A percentile compares a stretch with the other conserved stretches of the same genome.
These are phyloP conservation scores for Hemicordylus capensis DNA, from an alignment of 2,113 vertebrate genomes.

Conservation along the genomic window DNA sequence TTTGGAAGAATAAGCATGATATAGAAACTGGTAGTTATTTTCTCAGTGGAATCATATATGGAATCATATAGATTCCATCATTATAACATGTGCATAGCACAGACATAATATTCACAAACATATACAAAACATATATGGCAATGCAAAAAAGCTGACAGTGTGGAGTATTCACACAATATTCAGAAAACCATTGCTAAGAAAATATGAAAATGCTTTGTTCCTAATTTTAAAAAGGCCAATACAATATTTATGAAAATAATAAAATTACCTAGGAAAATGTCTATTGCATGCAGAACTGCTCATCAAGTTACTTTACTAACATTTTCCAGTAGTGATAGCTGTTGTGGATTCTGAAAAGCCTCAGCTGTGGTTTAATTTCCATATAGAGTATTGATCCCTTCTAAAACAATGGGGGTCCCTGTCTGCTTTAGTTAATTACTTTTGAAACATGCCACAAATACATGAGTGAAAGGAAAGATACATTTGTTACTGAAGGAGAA, in stretches of 20 bases:
- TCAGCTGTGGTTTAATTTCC: constrained; percentile 3
- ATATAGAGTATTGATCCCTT: constrained; percentile 5
- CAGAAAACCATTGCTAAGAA: neutral
- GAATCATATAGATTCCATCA: constrained; percentile 43
- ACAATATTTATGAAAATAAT: neutral
- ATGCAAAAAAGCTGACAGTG: neutral
- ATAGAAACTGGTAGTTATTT: constrained; percentile 31
- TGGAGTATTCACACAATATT: neutral
- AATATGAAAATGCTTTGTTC: neutral
- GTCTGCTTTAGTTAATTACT: constrained; percentile 4
- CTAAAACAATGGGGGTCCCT: neutral
- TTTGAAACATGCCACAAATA: neutral
- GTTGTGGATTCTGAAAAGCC: constrained; percentile 7
- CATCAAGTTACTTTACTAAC: neutral
- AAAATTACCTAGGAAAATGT: neutral
- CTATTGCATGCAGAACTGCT: constrained; percentile 4
- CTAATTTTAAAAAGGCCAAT: neutral
- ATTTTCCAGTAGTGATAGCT: neutral
- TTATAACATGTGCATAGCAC: neutral
- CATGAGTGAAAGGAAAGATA: neutral
- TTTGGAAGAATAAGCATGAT: constrained; percentile 23
- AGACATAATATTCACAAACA: neutral
- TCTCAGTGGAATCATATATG: neutral
- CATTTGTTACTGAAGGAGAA: neutral
- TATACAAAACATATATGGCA: neutral